Evolutionary conservation across 1,140 invertebrate genomes (phyloP).

Genomic region (Eumeta japonica): DNA sequence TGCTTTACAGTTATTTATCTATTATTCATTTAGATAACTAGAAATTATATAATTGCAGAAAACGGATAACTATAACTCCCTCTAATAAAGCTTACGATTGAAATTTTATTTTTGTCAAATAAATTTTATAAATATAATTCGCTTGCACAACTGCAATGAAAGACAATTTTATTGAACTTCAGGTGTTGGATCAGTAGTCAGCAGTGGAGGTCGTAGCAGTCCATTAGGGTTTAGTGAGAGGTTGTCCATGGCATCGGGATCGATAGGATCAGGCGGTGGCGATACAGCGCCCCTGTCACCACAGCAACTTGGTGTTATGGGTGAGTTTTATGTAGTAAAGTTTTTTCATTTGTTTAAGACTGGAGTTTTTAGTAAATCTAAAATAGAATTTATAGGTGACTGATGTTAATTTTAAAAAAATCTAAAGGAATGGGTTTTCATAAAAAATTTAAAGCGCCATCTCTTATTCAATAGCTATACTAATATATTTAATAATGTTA

Average conservation of each 20-base stretch:
- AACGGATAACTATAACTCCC: background rate
- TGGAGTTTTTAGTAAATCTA: background rate
- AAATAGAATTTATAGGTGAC: background rate
- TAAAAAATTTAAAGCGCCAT: conserved; percentile 20
- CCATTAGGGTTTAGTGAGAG: conserved; percentile 61
- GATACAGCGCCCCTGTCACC: conserved; percentile 60
- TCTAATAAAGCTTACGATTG: too few relatives aligned
- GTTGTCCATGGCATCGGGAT: conserved; percentile 63
- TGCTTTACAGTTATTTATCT: too few relatives aligned
- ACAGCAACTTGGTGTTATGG: conserved; percentile 70
- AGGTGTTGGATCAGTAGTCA: conserved; percentile 60
- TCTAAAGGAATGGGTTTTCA: background rate
- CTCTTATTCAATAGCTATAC: conserved; percentile 11
- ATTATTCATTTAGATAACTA: too few relatives aligned
- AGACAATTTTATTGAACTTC: conserved; percentile 11
- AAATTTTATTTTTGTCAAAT: too few relatives aligned
- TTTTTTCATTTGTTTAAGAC: background rate
- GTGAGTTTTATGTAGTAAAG: conserved; percentile 40
- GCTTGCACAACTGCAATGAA: background rate
- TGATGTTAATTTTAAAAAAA: conserved; percentile 1
- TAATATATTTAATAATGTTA: too few relatives aligned
- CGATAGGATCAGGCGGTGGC: conserved; percentile 50
- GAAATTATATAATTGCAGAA: conserved; percentile 4
- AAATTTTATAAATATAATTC: background rate
- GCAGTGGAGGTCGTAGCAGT: conserved; percentile 59